Evolutionary conservation across 2,797 vertebrate species (phyloP), one percentile per base, ranked within the genome.

Genomic region (Lindbergichthys nudifrons): DNA sequence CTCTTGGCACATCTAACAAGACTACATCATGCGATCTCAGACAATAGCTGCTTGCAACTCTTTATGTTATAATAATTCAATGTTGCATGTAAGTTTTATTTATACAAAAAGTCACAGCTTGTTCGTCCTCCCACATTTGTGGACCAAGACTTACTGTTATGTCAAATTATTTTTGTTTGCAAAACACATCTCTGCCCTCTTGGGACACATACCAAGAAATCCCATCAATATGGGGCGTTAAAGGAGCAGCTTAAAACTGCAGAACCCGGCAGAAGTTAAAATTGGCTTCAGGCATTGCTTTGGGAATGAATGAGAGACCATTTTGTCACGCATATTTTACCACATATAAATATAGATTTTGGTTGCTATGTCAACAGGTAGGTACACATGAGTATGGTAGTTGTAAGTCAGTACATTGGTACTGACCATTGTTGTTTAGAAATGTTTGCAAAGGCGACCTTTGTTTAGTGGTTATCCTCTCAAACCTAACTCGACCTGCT

Each of bases 141-240:
- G 47, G 36, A 69, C 65, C 43, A 61, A 64, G 15, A 51, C 59
- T 57, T 47, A 69, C 30, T 51, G 16, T 70, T 64, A 50, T 67
- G 53, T 65, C 70, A 52, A 64, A 77, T 75, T 53, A 70, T 73
- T 70, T 69, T 39, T 57, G 32, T 75, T 72, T 81, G 70, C 52
- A 70, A 78, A 58, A 58, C 46, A 59, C 3, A 1, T n/a, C 7
- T 3, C 12, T 0, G 5, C 39, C 11, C 69, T 77, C 45, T 47
- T 3, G 13, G 54, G 50, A 51, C 32, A 53, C 36, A 56, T 47
- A 46, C 39, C 30, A 63, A 82, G 73, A 14, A 64, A 52, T 42
- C 2, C 10, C 26, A 78, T 73, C 54, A 70, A 58, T 56, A 70
- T 68, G 16, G 53, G 23, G 32, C 39, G 64, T 63, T 61, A 67